Evolutionary conservation across 2,113 vertebrate species (phyloP).

Genomic region (Chiloscyllium plagiosum): DNA sequence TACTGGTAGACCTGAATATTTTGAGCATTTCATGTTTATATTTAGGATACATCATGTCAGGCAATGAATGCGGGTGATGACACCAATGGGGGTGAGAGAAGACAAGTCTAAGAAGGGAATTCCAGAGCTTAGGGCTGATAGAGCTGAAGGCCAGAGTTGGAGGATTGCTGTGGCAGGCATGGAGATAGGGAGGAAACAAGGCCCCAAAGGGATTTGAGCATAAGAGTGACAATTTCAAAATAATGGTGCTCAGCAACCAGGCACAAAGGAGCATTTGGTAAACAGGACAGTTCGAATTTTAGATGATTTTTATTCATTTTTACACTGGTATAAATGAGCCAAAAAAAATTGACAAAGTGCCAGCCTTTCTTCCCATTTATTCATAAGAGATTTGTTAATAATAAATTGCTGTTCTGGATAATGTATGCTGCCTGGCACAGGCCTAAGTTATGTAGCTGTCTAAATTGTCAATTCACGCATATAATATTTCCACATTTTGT

Average conservation of each 20-base stretch:
- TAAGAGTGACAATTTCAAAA: not conserved
- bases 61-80: too few relatives aligned
- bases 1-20: too few relatives aligned
- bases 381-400: not conserved
- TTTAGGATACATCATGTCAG: too few relatives aligned
- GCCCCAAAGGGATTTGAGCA: not conserved
- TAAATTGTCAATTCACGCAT: not conserved
- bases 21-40: too few relatives aligned
- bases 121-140: not conserved
- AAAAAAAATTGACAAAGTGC: not conserved
- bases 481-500: not conserved
- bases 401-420: not conserved
- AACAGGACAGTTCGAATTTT: not conserved
- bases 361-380: not conserved
- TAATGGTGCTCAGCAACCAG: not conserved
- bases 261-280: not conserved
- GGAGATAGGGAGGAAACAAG: not conserved
- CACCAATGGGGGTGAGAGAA: too few relatives aligned
- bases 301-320: not conserved
- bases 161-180: not conserved
- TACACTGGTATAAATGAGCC: not conserved
- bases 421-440: not conserved
- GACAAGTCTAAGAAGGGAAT: not conserved
- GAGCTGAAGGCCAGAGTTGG: not conserved
- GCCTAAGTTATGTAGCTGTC: not conserved